Base-by-base conservation (phyloP, 1,140 invertebrate genomes). In the Eubasilissa regina region DNA sequence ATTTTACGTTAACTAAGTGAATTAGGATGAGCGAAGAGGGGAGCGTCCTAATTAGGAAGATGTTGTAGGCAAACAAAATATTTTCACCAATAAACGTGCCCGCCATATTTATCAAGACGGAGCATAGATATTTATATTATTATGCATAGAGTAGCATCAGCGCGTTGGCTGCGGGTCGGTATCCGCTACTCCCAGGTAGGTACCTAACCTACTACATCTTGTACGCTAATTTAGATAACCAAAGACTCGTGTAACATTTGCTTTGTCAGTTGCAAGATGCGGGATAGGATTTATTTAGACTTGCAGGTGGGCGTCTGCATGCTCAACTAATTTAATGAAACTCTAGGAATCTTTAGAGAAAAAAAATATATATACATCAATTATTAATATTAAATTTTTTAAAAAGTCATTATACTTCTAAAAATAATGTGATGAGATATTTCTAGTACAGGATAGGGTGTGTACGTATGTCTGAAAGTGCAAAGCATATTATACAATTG, bases 61-160 rank as follows among this genome's bases (percentile, higher is more conserved):
- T 74, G 70, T 74, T 74, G 74, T 45, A 75, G 58, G 74, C 55
- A 77, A 77, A 74, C 60, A 77, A 66, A 77, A 77, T 77, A 77
- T 77, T 77, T 77, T 77, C 58, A 55, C 60, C 75, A 77, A 77
- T 77, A 60, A 77, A 77, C 60, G 48, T 77, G 58, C 53, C 75
- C 25, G 75, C 60, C 75, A 60, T 77, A 68, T 77, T 77, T 77
- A 77, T 68, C 75, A 68, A 66, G 75, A 45, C 56, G 35, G 44
- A 13, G 75, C 74, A 64, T 68, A 77, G 66, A 74, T 74, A 74
- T 58, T 74, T 74, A 74, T 74, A 74, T 74, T 56, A 74, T 51
- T 70, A 70, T 70, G 66, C 66, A 70, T 70, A 70, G 66, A 48
- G 66, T 10, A 70, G 66, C 47, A 70, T 17, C 17, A 19, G 4